phyloP scores from a whole-genome alignment of 2,113 vertebrate species.

The Clupea harengus region DNA sequence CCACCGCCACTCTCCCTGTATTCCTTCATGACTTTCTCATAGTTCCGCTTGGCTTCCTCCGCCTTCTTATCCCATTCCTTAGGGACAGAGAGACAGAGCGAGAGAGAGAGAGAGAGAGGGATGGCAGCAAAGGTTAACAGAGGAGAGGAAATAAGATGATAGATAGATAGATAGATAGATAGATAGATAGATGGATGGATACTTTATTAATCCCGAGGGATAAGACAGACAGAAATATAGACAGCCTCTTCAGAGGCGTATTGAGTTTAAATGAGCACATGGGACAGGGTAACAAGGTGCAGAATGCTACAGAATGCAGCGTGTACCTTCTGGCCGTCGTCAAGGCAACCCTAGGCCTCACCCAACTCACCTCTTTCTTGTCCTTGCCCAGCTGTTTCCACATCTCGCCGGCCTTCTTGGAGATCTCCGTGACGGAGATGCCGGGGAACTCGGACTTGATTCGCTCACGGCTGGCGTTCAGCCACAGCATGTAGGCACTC shows the following conservation, averaged over 20 bases:
- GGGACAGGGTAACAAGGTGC: too few relatives aligned
- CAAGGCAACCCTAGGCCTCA: too few relatives aligned
- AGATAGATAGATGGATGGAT: too few relatives aligned
- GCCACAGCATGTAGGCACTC: constrained; percentile 97
- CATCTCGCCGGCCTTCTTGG: constrained; percentile 94
- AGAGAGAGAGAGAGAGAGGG: background rate
- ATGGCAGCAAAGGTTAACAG: background rate
- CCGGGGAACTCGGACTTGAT: constrained; percentile 91
- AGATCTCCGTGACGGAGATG: constrained; percentile 93
- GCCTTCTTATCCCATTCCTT: constrained; percentile 95
- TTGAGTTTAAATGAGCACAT: too few relatives aligned
- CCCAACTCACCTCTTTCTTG: constrained; percentile 38
- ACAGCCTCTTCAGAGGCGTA: background rate
- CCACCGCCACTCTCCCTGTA: constrained; percentile 81
- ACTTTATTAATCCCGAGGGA: too few relatives aligned
- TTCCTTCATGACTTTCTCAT: constrained; percentile 90
- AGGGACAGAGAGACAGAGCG: background rate
- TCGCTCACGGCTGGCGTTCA: constrained; percentile 88
- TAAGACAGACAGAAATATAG: too few relatives aligned
- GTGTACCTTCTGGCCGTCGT: too few relatives aligned
- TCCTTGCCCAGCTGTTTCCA: constrained; percentile 91
- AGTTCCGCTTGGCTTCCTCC: constrained; percentile 84
- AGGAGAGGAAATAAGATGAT: background rate
- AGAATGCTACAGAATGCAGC: too few relatives aligned
- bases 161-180: too few relatives aligned